Evolutionary conservation across 2,888 invertebrate genomes (phyloP), one percentile per base, ranked within the genome.

Genomic region (Calliopum simillimum): DNA sequence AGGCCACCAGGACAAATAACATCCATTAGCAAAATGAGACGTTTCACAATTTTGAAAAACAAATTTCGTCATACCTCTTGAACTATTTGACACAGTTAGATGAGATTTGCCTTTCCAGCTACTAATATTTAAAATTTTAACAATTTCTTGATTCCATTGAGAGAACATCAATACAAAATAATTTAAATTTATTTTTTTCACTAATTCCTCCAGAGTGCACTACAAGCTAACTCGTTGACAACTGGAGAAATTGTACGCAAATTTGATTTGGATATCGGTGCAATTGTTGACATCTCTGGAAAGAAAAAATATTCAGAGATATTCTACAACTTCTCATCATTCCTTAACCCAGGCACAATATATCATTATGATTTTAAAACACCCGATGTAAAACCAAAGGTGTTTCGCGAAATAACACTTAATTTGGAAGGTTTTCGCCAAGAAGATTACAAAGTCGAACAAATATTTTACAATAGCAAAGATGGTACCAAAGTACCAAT

Each of bases 401-500:
- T 93, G 8, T 93, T 94, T 82, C 90, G 94, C 75, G 93, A 96
- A 86, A 95, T 95, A n/a, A 90, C 91, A 83, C 93, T 72, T 88
- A 91, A 85, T 72, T 91, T 98, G 44, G 92, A 94, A 71, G 94
- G 93, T 69, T 93, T 97, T 83, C 91, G 96, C 84, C 87, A 93
- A 3, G 88, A 90, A 11, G 87, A 92, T 75, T 98, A 94, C 81
- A 92, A 92, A 81, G 94, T 94, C 12, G 91, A 92, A 73, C 99
- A 99, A 87, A 90, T 97, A 70, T 99, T 98, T 87, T 99, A 96
- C 84, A 85, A 89, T 2, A 96, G 97, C 86, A 96, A 95, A 86
- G 98, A 99, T 86, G 95, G 94, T 78, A 96, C 96, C 19, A 92
- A 93, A 87, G 91, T 99, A 78, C 98, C 98, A 21, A 98, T 99